Percentiles rank a stretch among this genome's conserved stretches.
phyloP scores from a whole-genome alignment of 2,888 invertebrate genomes.

The Clanis bilineata region DNA sequence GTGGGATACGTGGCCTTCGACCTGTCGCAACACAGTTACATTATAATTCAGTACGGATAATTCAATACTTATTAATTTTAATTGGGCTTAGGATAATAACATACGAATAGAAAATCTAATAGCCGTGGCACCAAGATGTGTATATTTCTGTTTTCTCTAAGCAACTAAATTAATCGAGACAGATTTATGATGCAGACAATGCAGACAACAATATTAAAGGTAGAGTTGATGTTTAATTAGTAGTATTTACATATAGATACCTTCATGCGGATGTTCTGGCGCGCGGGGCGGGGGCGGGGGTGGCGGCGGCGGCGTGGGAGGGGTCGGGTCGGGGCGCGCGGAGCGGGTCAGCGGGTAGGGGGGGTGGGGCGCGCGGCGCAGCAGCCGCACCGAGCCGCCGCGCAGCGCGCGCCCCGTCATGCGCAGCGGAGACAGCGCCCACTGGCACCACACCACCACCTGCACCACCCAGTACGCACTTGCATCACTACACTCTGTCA shows the following conservation, averaged over 20 bases:
- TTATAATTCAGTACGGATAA: too few relatives aligned
- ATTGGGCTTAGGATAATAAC: too few relatives aligned
- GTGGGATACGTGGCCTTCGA: conserved; percentile 61
- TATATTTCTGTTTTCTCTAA: too few relatives aligned
- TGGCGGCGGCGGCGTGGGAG: conserved; percentile 50
- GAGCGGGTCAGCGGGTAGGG: conserved; percentile 90
- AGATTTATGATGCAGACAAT: too few relatives aligned
- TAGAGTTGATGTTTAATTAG: too few relatives aligned
- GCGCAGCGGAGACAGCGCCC: conserved; percentile 86
- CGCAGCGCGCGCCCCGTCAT: conserved; percentile 68
- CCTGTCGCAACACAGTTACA: too few relatives aligned
- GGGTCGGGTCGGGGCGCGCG: conserved; percentile 66
- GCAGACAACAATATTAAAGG: too few relatives aligned
- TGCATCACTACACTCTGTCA: background rate
- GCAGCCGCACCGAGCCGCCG: conserved; percentile 45
- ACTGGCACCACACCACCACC: conserved; percentile 70
- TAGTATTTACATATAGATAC: too few relatives aligned
- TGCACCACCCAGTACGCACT: background rate
- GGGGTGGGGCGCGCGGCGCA: conserved; percentile 89
- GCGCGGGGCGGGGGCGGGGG: conserved; percentile 27
- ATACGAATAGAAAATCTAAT: too few relatives aligned
- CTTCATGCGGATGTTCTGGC: conserved; percentile 12
- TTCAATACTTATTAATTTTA: too few relatives aligned
- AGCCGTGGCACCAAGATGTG: too few relatives aligned
- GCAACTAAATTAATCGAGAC: too few relatives aligned